Evolutionary conservation across 1,140 invertebrate species (phyloP).

Genomic region (Temnothorax nylanderi): DNA sequence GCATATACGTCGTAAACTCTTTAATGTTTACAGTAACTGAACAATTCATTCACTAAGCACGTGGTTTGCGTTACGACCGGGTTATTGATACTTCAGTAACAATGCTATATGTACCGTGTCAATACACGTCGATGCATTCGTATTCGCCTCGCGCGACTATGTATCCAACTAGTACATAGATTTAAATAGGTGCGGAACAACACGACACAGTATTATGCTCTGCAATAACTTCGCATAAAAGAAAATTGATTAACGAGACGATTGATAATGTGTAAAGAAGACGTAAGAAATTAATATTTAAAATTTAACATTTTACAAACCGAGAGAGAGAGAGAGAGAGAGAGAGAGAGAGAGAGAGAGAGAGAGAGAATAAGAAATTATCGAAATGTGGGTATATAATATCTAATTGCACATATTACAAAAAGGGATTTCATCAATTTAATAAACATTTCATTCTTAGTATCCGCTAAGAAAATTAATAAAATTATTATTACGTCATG

Average conservation of each 20-base stretch:
- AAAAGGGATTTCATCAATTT: neutral
- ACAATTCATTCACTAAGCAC: constrained; percentile 56
- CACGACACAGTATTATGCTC: neutral
- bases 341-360: neutral
- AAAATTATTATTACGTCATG: neutral
- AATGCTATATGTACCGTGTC: constrained; percentile 47
- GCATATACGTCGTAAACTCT: constrained; percentile 49
- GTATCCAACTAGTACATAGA: neutral
- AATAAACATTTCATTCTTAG: neutral
- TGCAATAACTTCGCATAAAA: neutral
- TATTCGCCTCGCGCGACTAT: constrained; percentile 1
- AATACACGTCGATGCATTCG: constrained; percentile 37
- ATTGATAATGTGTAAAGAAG: neutral
- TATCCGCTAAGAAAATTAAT: too few species aligned
- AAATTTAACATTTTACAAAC: neutral
- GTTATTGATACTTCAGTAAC: constrained; percentile 59
- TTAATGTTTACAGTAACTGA: constrained; percentile 57
- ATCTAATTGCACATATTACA: neutral
- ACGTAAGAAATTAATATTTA: neutral
- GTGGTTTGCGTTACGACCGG: constrained; percentile 32
- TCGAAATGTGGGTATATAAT: neutral
- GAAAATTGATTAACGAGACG: neutral
- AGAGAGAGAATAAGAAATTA: neutral
- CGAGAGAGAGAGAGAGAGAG: neutral
- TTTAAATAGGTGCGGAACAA: constrained; percentile 35